Conservation (phyloP, 2,888 invertebrate species). For the Dasysyrphus tricinctus region DNA sequence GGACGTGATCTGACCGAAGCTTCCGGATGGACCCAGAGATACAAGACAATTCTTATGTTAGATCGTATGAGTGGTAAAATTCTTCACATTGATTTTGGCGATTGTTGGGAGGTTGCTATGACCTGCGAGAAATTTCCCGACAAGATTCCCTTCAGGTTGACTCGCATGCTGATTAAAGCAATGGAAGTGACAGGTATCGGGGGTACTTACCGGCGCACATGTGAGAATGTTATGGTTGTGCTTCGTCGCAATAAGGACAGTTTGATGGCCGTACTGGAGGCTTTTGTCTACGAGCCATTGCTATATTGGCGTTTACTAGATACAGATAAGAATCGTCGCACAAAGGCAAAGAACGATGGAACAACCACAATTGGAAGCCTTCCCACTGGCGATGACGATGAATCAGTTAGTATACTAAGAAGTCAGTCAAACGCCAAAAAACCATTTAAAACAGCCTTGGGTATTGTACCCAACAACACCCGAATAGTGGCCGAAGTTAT, state of each 20-base stretch:
- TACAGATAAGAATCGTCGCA: conserved; percentile 86
- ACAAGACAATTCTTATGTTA: conserved; percentile 97
- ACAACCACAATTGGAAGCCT: conserved; percentile 80
- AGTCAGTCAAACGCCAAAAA: conserved; percentile 80
- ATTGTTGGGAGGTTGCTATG: conserved; percentile 99
- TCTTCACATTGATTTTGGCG: conserved; percentile 99
- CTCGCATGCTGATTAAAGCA: conserved; percentile 99
- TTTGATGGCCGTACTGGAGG: conserved; percentile 99
- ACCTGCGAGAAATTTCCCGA: conserved; percentile 99
- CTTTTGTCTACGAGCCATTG: conserved; percentile 99
- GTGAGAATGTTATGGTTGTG: conserved; percentile 98
- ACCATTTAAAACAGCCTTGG: conserved; percentile 63
- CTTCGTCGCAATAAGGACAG: conserved; percentile 98
- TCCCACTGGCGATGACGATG: conserved; percentile 81
- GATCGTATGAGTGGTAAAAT: conserved; percentile 99
- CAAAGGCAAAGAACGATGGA: conserved; percentile 84
- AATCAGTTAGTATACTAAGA: conserved; percentile 79
- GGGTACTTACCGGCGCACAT: too few relatives aligned
- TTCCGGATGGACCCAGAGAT: conserved; percentile 97
- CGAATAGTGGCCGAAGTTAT: conserved; percentile 87
- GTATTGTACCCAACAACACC: conserved; percentile 67
- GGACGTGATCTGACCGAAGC: conserved; percentile 97
- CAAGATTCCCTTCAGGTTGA: conserved; percentile 98
- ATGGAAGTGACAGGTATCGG: too few relatives aligned
- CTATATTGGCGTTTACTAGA: conserved; percentile 98